Evolutionary conservation across 1,140 invertebrate species (phyloP).

Genomic region (Caenorhabditis remanei): DNA sequence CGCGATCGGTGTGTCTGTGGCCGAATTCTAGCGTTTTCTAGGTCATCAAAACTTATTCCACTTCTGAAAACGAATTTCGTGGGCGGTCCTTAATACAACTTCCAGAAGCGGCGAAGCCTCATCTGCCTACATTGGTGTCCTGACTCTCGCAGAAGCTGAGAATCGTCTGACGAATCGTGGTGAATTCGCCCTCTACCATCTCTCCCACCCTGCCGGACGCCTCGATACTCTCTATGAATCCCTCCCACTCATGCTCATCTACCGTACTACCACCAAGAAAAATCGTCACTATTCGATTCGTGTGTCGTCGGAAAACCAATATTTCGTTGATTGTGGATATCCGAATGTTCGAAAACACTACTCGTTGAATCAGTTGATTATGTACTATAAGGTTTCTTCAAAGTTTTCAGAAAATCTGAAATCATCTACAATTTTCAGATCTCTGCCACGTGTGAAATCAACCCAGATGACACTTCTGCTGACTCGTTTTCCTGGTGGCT

Average conservation of each 20-base stretch:
- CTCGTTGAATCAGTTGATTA: conserved; percentile 24
- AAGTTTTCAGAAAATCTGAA: no score
- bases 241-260: conserved; percentile 29
- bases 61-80: no score
- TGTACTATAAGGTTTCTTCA: conserved; percentile 48
- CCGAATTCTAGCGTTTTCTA: no score
- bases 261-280: conserved; percentile 40
- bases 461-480: conserved; percentile 38
- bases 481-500: conserved; percentile 47
- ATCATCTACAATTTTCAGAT: no score
- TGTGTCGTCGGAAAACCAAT: background rate
- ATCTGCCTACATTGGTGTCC: conserved; percentile 32
- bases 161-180: conserved; percentile 16
- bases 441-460: conserved; percentile 30
- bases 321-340: conserved; percentile 40
- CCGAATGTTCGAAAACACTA: conserved; percentile 46
- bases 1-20: no score
- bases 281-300: conserved; percentile 52
- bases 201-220: background rate
- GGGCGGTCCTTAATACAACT: no score
- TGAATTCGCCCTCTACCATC: conserved; percentile 37
- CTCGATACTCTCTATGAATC: background rate
- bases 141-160: conserved; percentile 3
- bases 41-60: no score
- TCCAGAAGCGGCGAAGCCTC: background rate